Percentiles rank a stretch among this genome's conserved stretches.
Conservation (phyloP, 1,140 invertebrate genomes). For the Cotesia chilonis region DNA sequence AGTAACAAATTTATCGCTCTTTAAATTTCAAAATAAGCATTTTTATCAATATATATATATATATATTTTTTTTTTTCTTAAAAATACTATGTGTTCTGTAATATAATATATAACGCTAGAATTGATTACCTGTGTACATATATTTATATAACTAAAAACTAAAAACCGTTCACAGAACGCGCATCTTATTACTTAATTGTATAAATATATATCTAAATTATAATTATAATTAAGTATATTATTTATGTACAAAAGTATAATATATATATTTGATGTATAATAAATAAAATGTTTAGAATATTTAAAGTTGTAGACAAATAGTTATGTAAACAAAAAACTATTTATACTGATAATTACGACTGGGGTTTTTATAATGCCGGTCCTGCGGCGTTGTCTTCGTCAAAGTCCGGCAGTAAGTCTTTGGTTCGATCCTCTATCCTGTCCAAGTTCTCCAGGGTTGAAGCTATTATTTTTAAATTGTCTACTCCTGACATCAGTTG, state of each 20-base stretch:
- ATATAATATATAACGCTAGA: no score
- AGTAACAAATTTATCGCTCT: no score
- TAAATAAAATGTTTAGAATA: no score
- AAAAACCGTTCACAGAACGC: no score
- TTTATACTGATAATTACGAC: slow-evolving; percentile 7
- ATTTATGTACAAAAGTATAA: slow-evolving; percentile 45
- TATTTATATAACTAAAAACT: no score
- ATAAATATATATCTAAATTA: background rate
- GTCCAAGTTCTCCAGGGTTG: slow-evolving; percentile 68
- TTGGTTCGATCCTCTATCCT: slow-evolving; percentile 68
- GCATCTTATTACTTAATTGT: slow-evolving; percentile 10
- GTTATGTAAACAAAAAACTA: slow-evolving; percentile 22
- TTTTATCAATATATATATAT: no score
- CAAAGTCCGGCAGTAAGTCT: slow-evolving; percentile 65
- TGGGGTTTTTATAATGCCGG: slow-evolving; percentile 59
- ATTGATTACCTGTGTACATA: no score
- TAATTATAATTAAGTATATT: slow-evolving; percentile 25
- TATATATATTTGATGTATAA: slow-evolving; percentile 23
- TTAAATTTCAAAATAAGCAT: no score
- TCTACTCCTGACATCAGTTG: slow-evolving; percentile 74
- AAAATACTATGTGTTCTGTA: no score
- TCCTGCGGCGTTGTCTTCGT: slow-evolving; percentile 65
- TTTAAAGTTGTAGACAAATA: slow-evolving; percentile 9
- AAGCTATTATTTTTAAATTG: slow-evolving; percentile 72
- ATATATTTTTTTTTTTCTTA: no score